Base-by-base conservation (phyloP, 2,113 vertebrate species). In the Suncus etruscus region DNA sequence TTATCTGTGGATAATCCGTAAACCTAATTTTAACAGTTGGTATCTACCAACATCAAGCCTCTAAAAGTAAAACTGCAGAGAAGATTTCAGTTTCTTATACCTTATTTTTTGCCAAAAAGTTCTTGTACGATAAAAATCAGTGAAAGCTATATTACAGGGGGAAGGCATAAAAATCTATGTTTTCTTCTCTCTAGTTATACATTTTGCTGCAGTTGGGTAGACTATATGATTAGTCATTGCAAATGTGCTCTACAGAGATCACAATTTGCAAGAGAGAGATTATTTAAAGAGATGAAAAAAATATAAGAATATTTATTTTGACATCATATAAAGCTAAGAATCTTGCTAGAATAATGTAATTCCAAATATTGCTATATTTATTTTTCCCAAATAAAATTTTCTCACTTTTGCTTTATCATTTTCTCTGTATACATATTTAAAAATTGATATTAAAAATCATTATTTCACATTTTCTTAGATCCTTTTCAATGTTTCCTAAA, bases 1-100 rank as follows among this genome's bases (percentile, higher is more conserved):
- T 94, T 81, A 85, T 81, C 47, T 54, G 16, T 50, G 45, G 50
- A 58, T 83, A 87, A 84, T 87, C 31, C 25, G 5, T 84, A 84
- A 81, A 58, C 48, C 27, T 51, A 79, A 75, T 89, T 81, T 86
- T 93, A 84, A 31, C 45, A 61, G 47, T 25, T 81, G 32, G 8
- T 39, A 51, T 81, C 74, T 72, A 80, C 18, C 78, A 76, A 80
- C 18, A 85, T 47, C 39, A 89, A 61, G 10, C 15, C 85, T 85
- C 27, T 75, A 29, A 87, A 81, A 87, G 11, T 61, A 81, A 94
- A 95, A 63, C 6, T n/a, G 77, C 12, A 32, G 27, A 51, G 66
- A 32, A 82, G 66, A 80, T 90, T 85, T 90, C 1, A 73, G 47
- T 87, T 81, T 84, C 61, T 66, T 8, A 31, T 58, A 25, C 20